Conservation (phyloP, 1,140 invertebrate genomes). For the Lamellibrachia luymesi region DNA sequence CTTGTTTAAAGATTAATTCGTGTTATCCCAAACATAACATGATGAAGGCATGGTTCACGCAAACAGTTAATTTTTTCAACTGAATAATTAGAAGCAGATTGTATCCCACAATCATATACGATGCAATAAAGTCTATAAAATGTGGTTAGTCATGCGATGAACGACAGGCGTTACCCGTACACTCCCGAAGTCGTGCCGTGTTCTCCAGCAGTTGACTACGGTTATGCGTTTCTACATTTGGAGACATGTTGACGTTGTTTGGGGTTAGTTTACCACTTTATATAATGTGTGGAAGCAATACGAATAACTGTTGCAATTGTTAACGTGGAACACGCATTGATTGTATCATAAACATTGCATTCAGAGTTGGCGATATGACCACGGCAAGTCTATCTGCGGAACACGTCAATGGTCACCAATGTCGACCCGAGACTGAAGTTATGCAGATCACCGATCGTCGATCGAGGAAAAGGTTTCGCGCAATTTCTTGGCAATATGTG, state of each 20-base stretch:
- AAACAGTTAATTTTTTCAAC: neutral
- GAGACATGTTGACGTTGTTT: neutral
- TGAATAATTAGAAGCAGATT: neutral
- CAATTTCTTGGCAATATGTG: neutral
- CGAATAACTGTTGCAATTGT: neutral
- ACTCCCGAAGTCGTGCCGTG: too few relatives aligned
- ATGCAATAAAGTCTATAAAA: too few relatives aligned
- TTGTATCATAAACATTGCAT: neutral
- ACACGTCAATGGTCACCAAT: neutral
- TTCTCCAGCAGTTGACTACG: too few relatives aligned
- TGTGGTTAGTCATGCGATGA: too few relatives aligned
- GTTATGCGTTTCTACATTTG: too few relatives aligned
- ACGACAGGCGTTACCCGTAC: too few relatives aligned
- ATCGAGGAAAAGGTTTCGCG: neutral
- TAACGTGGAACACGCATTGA: neutral
- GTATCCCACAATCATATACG: too few relatives aligned
- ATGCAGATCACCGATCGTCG: neutral
- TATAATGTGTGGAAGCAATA: neutral
- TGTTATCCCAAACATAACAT: too few relatives aligned
- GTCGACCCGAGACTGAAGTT: neutral
- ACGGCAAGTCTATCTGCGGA: neutral
- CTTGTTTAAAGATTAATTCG: too few relatives aligned
- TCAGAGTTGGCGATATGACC: neutral
- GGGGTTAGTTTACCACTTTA: neutral
- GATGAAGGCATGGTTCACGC: too few relatives aligned